A percentile compares a stretch with the other conserved stretches of the same genome.
Conservation (phyloP, 2,797 vertebrate species). For the Sebastiscus albofasciatus region DNA sequence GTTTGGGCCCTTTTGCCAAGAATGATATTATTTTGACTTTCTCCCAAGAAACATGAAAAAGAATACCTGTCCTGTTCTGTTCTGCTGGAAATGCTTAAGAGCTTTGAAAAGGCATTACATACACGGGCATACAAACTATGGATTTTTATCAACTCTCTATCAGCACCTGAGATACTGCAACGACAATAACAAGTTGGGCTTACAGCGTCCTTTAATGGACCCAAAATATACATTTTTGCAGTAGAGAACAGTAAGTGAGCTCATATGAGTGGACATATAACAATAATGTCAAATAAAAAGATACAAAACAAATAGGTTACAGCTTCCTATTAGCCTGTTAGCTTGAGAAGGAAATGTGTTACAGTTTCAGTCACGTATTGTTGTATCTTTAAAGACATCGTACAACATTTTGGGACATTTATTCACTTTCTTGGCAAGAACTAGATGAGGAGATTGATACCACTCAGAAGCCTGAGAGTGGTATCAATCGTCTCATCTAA, state of each 20-base stretch:
- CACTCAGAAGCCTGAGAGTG: too few species aligned
- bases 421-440: not conserved
- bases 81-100: not conserved
- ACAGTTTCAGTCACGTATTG: not conserved
- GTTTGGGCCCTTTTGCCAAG: constrained; percentile 1
- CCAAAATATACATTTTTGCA: not conserved
- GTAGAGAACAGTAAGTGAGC: not conserved
- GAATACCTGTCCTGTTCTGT: not conserved
- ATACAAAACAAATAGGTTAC: not conserved
- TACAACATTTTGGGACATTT: not conserved
- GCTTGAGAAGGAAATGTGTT: not conserved
- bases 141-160: not conserved
- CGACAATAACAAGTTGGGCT: not conserved
- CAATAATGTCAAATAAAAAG: not conserved
- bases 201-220: not conserved
- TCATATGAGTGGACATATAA: not conserved
- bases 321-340: not conserved
- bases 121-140: not conserved
- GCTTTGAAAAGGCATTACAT: constrained; percentile 1
- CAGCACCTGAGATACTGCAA: not conserved
- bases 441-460: not conserved
- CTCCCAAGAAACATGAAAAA: constrained; percentile 39
- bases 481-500: not conserved
- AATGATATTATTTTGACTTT: constrained; percentile 17
- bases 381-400: not conserved